A percentile compares a stretch with the other conserved stretches of the same genome.
Conservation (phyloP, 2,797 vertebrate genomes). For the Enoplosus armatus region DNA sequence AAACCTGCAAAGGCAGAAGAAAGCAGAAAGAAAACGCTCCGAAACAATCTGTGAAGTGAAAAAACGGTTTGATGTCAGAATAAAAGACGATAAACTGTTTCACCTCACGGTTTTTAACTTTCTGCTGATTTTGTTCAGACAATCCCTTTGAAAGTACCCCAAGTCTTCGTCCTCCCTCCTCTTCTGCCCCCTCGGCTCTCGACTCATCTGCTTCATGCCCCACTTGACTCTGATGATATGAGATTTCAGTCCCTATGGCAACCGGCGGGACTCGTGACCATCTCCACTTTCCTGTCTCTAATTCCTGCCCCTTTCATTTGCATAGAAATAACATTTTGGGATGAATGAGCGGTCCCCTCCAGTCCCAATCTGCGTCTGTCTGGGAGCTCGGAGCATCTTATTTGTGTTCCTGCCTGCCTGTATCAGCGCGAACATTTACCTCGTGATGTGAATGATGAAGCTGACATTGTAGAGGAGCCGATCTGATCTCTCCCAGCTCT, state of each 20-base stretch:
- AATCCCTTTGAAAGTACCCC: conserved; percentile 29
- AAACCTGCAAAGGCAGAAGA: background rate
- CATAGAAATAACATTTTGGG: conserved; percentile 88
- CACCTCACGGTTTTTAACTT: background rate
- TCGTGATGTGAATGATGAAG: conserved; percentile 74
- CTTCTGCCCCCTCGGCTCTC: conserved; percentile 52
- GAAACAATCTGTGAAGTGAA: too few relatives aligned
- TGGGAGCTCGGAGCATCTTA: conserved; percentile 56
- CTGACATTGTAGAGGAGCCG: conserved; percentile 33
- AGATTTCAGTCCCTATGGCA: conserved; percentile 85
- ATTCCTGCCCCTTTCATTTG: conserved; percentile 84
- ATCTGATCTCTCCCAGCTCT: conserved; percentile 58
- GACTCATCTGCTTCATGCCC: conserved; percentile 69
- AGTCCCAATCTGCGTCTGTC: conserved; percentile 64
- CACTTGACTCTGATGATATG: conserved; percentile 81
- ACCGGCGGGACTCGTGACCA: conserved; percentile 69
- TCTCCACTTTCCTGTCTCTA: conserved; percentile 73
- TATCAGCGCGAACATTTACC: conserved; percentile 53
- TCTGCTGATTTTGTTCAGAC: background rate
- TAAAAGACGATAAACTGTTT: background rate
- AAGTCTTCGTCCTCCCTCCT: too few relatives aligned
- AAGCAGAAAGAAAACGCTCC: too few relatives aligned
- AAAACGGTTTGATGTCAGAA: background rate
- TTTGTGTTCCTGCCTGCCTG: conserved; percentile 69
- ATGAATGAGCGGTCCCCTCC: conserved; percentile 76